Conservation (phyloP, 2,888 invertebrate species). For the Epinotia brunnichana region DNA sequence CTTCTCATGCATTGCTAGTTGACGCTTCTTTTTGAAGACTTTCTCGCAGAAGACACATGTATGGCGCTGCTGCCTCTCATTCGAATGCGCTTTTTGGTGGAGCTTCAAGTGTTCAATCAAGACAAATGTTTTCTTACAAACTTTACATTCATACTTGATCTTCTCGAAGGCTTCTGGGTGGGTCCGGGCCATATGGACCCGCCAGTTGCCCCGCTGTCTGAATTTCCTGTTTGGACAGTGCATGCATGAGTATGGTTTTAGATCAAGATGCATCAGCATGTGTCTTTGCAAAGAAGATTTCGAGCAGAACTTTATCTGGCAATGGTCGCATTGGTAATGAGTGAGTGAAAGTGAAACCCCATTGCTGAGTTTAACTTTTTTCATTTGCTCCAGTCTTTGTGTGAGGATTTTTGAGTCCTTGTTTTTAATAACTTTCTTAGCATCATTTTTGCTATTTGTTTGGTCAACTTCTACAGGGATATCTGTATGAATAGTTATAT, state of each 20-base stretch:
- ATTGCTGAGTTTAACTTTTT: constrained; percentile 51
- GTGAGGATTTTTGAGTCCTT: constrained; percentile 1
- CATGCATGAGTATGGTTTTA: constrained; percentile 85
- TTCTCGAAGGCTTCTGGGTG: constrained; percentile 74
- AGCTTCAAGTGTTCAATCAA: constrained; percentile 89
- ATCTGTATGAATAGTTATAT: not conserved
- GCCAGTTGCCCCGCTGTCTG: constrained; percentile 85
- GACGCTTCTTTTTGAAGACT: constrained; percentile 61
- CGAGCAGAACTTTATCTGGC: constrained; percentile 85
- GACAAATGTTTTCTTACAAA: constrained; percentile 90
- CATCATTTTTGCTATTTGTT: not conserved
- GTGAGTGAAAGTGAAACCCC: constrained; percentile 55
- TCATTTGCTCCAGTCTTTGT: constrained; percentile 14
- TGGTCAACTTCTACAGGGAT: not conserved
- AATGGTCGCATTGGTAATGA: constrained; percentile 82
- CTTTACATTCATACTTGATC: constrained; percentile 86
- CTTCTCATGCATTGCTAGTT: constrained; percentile 87
- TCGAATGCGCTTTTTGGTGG: constrained; percentile 88
- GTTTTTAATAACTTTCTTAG: not conserved
- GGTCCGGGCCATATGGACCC: constrained; percentile 85
- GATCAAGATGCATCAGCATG: constrained; percentile 85
- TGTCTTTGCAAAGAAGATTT: constrained; percentile 88
- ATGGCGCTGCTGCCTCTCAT: constrained; percentile 78
- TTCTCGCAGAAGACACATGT: constrained; percentile 87
- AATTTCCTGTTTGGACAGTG: constrained; percentile 85